These are phyloP conservation scores for Oligia fasciuncula DNA, from an alignment of 2,888 invertebrate genomes.

Conservation along the genomic window DNA sequence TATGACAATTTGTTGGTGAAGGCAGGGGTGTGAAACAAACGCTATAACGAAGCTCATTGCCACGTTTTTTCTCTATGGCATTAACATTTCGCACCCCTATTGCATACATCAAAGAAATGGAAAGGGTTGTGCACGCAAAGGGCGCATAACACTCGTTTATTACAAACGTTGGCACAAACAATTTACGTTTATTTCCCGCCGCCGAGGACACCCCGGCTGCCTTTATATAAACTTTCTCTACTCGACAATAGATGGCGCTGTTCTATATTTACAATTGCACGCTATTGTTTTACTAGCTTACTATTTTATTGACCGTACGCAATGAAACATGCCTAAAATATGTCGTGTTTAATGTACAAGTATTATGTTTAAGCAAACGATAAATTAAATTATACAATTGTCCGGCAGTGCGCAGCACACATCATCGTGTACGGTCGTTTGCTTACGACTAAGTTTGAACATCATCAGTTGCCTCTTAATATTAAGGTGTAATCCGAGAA, in stretches of 20 bases:
- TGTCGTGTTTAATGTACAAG: constrained; percentile 58
- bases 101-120: constrained; percentile 89
- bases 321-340: constrained; percentile 74
- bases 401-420: constrained; percentile 70
- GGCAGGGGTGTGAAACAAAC: constrained; percentile 84
- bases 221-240: constrained; percentile 76
- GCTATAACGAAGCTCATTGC: constrained; percentile 87
- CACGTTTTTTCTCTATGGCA: constrained; percentile 83
- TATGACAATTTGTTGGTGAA: constrained; percentile 81
- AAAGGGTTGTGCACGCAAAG: constrained; percentile 86
- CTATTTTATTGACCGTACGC: constrained; percentile 77
- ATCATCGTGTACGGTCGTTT: constrained; percentile 76
- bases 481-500: constrained; percentile 60
- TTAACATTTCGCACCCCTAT: constrained; percentile 88
- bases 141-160: constrained; percentile 87
- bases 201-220: constrained; percentile 63
- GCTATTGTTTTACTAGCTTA: constrained; percentile 75
- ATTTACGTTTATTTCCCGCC: constrained; percentile 82
- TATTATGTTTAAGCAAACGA: constrained; percentile 64
- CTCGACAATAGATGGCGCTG: constrained; percentile 87
- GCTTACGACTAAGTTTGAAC: constrained; percentile 88
- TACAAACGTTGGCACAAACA: constrained; percentile 89
- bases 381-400: constrained; percentile 61
- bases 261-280: constrained; percentile 79
- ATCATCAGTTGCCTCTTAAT: constrained; percentile 87